phyloP scores from a whole-genome alignment of 2,113 vertebrate species.

The Euleptes europaea region DNA sequence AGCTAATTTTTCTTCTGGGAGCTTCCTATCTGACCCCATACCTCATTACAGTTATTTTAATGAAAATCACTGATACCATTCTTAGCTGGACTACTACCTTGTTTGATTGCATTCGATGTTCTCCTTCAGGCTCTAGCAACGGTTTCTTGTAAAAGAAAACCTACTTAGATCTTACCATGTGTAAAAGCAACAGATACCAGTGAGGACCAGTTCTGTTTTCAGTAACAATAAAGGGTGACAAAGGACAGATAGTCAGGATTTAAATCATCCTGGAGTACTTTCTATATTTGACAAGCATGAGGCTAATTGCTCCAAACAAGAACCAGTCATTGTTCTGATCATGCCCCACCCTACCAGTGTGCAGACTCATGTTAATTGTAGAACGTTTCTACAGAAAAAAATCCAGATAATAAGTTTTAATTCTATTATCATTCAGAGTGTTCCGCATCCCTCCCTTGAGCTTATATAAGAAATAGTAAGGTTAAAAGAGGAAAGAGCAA shows the following conservation, averaged over 20 bases:
- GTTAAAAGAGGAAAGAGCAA: conserved; percentile 26
- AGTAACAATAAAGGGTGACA: background rate
- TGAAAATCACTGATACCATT: background rate
- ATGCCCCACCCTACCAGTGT: conserved; percentile 22
- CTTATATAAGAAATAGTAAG: conserved; percentile 23
- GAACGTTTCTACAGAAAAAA: conserved; percentile 24
- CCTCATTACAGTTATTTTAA: background rate
- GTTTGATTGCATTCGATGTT: background rate
- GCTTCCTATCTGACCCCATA: background rate
- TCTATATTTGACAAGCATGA: background rate
- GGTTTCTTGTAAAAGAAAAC: background rate
- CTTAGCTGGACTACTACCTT: background rate
- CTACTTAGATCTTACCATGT: background rate
- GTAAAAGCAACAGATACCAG: background rate
- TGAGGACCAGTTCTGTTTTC: background rate
- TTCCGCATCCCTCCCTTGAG: conserved; percentile 19
- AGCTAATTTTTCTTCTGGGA: conserved; percentile 9
- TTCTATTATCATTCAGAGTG: background rate
- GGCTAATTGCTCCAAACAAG: background rate
- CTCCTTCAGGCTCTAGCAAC: background rate
- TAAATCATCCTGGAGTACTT: conserved; percentile 7
- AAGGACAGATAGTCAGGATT: conserved; percentile 11
- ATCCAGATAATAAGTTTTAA: background rate
- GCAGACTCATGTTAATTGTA: conserved; percentile 25
- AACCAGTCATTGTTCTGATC: background rate